phyloP scores from a whole-genome alignment of 2,113 vertebrate genomes.

The Neotoma lepida region DNA sequence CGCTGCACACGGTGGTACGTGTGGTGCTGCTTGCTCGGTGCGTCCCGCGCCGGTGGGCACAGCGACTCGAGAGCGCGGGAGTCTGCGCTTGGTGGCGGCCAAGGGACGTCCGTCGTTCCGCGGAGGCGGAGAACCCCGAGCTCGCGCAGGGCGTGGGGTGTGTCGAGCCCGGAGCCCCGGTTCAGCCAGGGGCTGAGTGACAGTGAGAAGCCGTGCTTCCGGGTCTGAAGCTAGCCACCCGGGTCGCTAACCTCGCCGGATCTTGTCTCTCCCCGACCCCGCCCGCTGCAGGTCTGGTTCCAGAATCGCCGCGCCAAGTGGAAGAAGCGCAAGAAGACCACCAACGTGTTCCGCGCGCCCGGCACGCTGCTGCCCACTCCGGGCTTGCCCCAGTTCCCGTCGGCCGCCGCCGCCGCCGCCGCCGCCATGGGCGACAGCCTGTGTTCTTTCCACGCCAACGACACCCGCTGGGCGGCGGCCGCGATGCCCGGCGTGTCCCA shows the following conservation, averaged over 20 bases:
- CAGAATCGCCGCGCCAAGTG: constrained; percentile 98
- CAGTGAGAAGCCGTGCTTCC: background rate
- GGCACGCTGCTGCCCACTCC: constrained; percentile 96
- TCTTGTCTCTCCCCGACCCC: constrained; percentile 12
- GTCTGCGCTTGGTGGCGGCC: background rate
- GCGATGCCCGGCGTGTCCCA: constrained; percentile 96
- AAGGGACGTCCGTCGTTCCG: background rate
- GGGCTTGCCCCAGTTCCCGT: constrained; percentile 94
- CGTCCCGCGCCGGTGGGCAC: background rate
- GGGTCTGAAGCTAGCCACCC: background rate
- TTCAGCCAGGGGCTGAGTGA: background rate
- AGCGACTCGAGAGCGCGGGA: background rate
- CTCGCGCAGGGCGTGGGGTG: background rate
- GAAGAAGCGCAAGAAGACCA: constrained; percentile 99
- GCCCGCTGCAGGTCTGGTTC: constrained; percentile 93
- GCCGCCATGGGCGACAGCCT: constrained; percentile 97
- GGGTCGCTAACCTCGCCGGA: background rate
- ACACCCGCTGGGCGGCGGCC: constrained; percentile 95
- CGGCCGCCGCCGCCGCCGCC: constrained; percentile 90
- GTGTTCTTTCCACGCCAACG: constrained; percentile 98
- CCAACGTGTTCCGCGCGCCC: constrained; percentile 95
- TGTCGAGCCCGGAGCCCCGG: fast-evolving
- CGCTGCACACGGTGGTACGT: background rate
- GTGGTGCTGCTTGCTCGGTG: background rate
- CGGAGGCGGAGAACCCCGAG: background rate